Conservation (phyloP, 2,797 vertebrate species). For the Lagorchestes hirsutus region DNA sequence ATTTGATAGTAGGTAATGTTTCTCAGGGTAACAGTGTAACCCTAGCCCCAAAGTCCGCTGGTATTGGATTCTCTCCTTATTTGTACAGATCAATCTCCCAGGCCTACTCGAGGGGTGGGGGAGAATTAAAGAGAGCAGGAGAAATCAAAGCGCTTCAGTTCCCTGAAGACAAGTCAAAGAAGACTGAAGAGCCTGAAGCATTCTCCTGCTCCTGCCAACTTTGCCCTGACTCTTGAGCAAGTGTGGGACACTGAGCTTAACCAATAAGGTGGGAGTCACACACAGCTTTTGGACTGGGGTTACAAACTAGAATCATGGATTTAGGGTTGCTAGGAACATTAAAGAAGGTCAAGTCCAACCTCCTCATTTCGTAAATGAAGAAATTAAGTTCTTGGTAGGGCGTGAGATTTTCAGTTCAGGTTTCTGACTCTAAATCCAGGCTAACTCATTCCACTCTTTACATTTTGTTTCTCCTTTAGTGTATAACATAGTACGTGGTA, state of each 20-base stretch:
- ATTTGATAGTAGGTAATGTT: neutral
- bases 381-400: neutral
- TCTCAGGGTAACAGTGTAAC: neutral
- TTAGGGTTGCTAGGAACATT: neutral
- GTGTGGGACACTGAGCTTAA: neutral
- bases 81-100: neutral
- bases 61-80: neutral
- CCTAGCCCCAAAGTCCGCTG: neutral
- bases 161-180: neutral
- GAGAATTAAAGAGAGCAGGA: neutral
- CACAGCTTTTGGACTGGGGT: neutral
- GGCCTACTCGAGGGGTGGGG: neutral
- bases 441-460: neutral
- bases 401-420: neutral
- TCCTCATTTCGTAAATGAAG: neutral
- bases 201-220: neutral
- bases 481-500: neutral
- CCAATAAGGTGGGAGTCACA: too few relatives aligned
- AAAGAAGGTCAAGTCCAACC: neutral
- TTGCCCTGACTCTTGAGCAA: neutral
- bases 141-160: neutral
- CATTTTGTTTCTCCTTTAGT: neutral
- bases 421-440: neutral
- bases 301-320: neutral
- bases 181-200: neutral